Percentiles rank a stretch among this genome's conserved stretches.
phyloP scores from a whole-genome alignment of 2,113 vertebrate genomes.

The Haemorhous mexicanus region DNA sequence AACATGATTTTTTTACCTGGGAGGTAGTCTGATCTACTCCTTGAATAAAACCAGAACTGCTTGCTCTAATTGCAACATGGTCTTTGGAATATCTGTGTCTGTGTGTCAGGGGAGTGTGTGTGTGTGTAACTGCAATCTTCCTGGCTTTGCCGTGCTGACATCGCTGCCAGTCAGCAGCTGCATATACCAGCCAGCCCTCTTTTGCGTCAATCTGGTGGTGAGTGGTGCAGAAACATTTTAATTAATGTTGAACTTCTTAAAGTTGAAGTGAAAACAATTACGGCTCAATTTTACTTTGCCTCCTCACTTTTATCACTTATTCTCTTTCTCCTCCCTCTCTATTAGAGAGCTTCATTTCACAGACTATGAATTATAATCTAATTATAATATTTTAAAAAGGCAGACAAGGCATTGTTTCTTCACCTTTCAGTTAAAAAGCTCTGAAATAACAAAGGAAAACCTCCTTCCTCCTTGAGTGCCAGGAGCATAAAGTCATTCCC shows the following conservation, averaged over 20 bases:
- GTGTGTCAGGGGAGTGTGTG: background rate
- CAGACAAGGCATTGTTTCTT: constrained; percentile 62
- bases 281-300: constrained; percentile 74
- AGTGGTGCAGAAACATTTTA: constrained; percentile 76
- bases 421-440: constrained; percentile 57
- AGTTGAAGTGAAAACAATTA: constrained; percentile 80
- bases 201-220: constrained; percentile 67
- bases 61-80: background rate
- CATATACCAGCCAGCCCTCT: background rate
- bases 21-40: background rate
- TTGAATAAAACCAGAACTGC: background rate
- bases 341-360: constrained; percentile 76
- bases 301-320: constrained; percentile 69
- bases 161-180: constrained; percentile 46
- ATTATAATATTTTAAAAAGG: constrained; percentile 63
- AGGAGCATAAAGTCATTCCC: background rate
- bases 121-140: background rate
- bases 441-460: constrained; percentile 53
- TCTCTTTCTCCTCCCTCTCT: constrained; percentile 71
- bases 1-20: background rate
- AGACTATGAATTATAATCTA: constrained; percentile 75
- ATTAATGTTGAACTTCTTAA: constrained; percentile 78
- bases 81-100: background rate
- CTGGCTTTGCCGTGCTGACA: background rate
- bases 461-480: background rate